Base-by-base conservation (phyloP, 2,797 vertebrate genomes). In the Eurystomus glaucurus region DNA sequence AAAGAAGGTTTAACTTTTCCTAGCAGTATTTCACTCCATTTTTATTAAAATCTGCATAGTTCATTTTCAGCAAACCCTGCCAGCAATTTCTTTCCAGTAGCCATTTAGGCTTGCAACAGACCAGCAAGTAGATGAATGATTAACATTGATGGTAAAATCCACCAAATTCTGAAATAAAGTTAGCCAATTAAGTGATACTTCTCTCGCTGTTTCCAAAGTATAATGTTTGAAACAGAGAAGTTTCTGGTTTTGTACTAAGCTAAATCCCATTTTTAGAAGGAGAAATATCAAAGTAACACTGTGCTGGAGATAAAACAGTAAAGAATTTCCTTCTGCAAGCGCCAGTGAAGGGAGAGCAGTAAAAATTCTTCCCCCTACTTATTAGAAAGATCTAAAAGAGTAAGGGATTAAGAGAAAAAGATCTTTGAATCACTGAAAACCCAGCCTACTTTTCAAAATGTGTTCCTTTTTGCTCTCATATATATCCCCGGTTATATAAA, bases 221-320 rank as follows among this genome's bases (percentile, higher is more conserved):
- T 85, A 91, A 94, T 91, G 37, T 90, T 88, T 74, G 82, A 97
- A 95, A 95, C 79, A 91, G 78, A 78, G 41, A 96, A 55, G 43
- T 83, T 92, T 96, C 76, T 92, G 88, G 46, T 94, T 97, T 95
- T 93, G 26, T 58, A 97, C 60, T 83, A 89, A 95, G 90, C n/a
- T 41, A 46, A 86, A 94, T 81, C 33, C 37, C 26, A 83, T 37
- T 89, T 96, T 92, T 85, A 88, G 86, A 85, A 64, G 60, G 50
- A 83, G 52, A 81, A 96, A 25, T 85, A 64, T 80, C 41, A 87
- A 87, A 88, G 52, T 54, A 85, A 66, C 6, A 5, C 7, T 29
- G 37, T 77, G 62, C 37, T 7, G 25, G 64, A 96, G 78, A 97
- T 52, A 94, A 64, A 96, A 69, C 6, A 43, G 51, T 39, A 57